Conservation (phyloP, 2,888 invertebrate species). For the Cosmia pyralina region DNA sequence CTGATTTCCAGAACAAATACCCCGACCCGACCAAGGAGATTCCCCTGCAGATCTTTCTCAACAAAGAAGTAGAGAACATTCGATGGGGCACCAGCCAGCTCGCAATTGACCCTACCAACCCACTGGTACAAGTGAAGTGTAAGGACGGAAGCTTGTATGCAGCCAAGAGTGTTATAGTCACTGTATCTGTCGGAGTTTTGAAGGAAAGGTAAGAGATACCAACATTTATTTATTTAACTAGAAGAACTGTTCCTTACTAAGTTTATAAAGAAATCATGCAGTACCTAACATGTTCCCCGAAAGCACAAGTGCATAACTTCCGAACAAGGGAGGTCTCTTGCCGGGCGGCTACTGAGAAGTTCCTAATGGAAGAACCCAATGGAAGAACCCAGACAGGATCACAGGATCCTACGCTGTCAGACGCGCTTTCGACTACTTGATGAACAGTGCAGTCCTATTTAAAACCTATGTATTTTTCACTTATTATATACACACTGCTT, state of each 20-base stretch:
- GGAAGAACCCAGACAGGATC: no score
- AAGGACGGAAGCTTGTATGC: conserved; percentile 88
- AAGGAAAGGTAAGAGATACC: conserved; percentile 86
- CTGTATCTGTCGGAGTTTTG: conserved; percentile 92
- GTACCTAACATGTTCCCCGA: no score
- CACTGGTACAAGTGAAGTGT: conserved; percentile 88
- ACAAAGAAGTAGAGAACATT: conserved; percentile 89
- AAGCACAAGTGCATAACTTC: neutral
- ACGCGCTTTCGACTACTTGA: neutral
- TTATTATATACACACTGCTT: no score
- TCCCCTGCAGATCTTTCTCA: conserved; percentile 85
- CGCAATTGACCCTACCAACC: conserved; percentile 71
- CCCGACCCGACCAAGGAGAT: conserved; percentile 83
- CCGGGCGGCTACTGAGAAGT: neutral
- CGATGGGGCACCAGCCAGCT: conserved; percentile 82
- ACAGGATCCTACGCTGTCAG: neutral
- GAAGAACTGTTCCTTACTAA: no score
- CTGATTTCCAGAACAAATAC: conserved; percentile 83
- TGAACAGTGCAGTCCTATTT: neutral
- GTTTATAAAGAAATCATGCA: no score
- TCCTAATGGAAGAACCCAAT: no score
- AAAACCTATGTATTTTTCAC: no score
- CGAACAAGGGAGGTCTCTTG: neutral
- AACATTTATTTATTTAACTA: neutral
- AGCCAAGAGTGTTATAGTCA: conserved; percentile 92